phyloP scores from a whole-genome alignment of 2,888 invertebrate species.

The Pandemis heparana region DNA sequence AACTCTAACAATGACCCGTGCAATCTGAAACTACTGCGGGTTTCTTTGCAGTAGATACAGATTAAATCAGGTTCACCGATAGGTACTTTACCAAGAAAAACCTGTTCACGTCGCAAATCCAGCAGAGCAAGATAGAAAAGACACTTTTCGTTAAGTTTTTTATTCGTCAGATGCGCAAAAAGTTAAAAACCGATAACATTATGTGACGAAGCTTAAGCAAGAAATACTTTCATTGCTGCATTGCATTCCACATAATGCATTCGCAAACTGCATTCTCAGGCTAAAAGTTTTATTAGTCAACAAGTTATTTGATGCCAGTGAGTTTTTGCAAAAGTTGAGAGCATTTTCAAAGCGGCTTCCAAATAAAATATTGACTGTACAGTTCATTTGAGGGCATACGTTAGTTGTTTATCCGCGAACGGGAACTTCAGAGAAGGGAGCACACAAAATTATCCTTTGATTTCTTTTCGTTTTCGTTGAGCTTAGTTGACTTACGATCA shows the following conservation, averaged over 20 bases:
- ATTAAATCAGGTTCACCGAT: neutral
- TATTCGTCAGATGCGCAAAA: neutral
- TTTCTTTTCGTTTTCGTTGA: conserved; percentile 27
- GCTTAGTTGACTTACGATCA: conserved; percentile 23
- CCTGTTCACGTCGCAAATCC: neutral
- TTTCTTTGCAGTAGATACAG: neutral
- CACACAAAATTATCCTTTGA: conserved; percentile 36
- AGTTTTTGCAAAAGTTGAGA: neutral
- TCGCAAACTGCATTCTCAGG: no score
- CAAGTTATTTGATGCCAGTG: neutral
- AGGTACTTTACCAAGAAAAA: neutral
- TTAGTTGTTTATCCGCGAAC: conserved; percentile 13
- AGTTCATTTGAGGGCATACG: conserved; percentile 39
- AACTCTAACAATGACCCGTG: neutral
- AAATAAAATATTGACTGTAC: conserved; percentile 31
- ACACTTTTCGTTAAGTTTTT: neutral
- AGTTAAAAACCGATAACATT: no score
- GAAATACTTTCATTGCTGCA: neutral
- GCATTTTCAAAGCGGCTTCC: conserved; percentile 2
- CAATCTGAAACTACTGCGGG: neutral
- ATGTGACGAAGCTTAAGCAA: neutral
- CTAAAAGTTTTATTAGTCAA: neutral
- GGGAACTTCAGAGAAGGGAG: conserved; percentile 14
- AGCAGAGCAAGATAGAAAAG: neutral
- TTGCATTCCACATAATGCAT: neutral